These are phyloP conservation scores for Hypsibius dujardini DNA, from an alignment of 1,140 invertebrate genomes.

Conservation along the genomic window DNA sequence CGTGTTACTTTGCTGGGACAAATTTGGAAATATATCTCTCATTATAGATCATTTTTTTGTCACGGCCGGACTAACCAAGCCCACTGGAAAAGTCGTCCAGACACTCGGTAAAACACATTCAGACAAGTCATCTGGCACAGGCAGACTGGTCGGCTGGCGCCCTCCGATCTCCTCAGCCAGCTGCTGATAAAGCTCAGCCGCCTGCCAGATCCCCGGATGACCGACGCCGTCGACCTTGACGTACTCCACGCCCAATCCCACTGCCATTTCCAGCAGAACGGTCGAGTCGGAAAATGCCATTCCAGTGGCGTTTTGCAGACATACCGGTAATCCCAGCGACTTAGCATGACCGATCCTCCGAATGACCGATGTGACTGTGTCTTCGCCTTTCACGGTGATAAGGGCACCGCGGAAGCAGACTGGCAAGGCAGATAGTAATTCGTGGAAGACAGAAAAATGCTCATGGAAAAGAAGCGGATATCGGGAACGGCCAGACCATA, in stretches of 20 bases:
- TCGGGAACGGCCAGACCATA: neutral
- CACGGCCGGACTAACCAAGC: no score
- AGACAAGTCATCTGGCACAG: no score
- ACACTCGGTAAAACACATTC: no score
- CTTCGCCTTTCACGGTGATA: neutral
- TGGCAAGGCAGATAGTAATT: neutral
- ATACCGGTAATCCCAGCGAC: neutral
- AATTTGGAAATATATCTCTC: no score
- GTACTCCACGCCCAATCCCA: conserved; percentile 1
- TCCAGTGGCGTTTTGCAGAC: neutral
- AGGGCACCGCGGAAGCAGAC: conserved; percentile 3
- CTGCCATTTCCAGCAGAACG: neutral
- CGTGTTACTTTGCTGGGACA: no score
- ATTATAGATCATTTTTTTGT: no score
- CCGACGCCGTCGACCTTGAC: neutral
- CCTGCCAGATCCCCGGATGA: neutral
- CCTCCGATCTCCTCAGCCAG: no score
- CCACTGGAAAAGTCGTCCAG: no score
- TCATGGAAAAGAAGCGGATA: neutral
- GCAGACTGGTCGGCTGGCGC: no score
- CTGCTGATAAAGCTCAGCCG: no score
- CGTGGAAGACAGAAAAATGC: neutral
- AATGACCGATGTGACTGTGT: neutral
- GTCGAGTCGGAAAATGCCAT: neutral
- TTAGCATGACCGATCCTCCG: neutral